These are phyloP conservation scores for Stenchaetothrips biformis DNA, from an alignment of 2,888 invertebrate species.

Conservation along the genomic window DNA sequence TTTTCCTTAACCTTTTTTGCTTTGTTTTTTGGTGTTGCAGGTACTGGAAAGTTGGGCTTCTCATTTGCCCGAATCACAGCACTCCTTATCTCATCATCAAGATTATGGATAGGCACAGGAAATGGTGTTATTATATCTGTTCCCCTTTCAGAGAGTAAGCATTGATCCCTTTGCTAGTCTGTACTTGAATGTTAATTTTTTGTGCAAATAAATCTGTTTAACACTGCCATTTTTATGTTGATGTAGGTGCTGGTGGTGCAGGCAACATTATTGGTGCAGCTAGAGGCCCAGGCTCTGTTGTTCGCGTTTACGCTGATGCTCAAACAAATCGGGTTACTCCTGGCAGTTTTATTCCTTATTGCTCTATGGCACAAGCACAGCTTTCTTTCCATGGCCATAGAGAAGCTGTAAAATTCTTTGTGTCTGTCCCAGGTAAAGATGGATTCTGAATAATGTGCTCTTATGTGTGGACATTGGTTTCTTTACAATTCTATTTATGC, in stretches of 20 bases:
- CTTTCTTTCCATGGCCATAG: slow-evolving; percentile 98
- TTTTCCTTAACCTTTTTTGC: neutral
- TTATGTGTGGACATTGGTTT: neutral
- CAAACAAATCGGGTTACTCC: slow-evolving; percentile 48
- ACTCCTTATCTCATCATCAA: slow-evolving; percentile 84
- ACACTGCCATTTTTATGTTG: neutral
- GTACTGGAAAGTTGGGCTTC: slow-evolving; percentile 95
- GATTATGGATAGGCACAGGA: slow-evolving; percentile 98
- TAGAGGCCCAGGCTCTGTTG: slow-evolving; percentile 53
- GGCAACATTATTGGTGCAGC: slow-evolving; percentile 45
- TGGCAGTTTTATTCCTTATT: slow-evolving; percentile 76
- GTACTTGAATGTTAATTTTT: neutral
- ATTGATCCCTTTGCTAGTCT: neutral
- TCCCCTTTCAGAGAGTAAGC: slow-evolving; percentile 70
- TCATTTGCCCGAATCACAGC: slow-evolving; percentile 94
- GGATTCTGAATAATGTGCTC: neutral
- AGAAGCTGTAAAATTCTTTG: slow-evolving; percentile 98
- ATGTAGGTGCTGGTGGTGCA: slow-evolving; percentile 47
- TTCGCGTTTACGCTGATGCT: slow-evolving; percentile 55
- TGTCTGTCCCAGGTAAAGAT: slow-evolving; percentile 79
- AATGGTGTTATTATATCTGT: slow-evolving; percentile 92
- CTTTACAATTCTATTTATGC: slow-evolving; percentile 27
- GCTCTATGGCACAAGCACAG: slow-evolving; percentile 97
- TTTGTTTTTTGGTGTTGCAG: slow-evolving; percentile 47
- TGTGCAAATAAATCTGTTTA: neutral